Evolutionary conservation across 2,797 vertebrate genomes (phyloP), one percentile per base, ranked within the genome.

Genomic region (Discoglossus pictus): DNA sequence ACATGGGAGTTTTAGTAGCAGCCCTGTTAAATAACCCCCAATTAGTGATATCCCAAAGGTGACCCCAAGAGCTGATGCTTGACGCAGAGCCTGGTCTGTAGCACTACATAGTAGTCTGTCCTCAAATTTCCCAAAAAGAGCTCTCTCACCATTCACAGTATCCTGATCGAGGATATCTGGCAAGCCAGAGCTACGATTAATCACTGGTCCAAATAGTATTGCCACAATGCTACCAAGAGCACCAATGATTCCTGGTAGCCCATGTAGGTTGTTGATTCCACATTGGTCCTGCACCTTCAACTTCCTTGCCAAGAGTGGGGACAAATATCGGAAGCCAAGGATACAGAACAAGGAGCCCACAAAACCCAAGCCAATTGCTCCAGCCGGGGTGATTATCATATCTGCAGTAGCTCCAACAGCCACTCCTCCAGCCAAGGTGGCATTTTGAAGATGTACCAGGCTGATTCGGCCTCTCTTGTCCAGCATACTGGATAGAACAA

Each of bases 261-360:
- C 92, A 0, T 94, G 93, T 23, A 94, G 78, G 74, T 94, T 95
- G 73, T 94, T 91, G 74, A 93, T 94, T 48, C 92, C 91, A 0
- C 93, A 92, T 54, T 92, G 92, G 79, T 94, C 93, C 56, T 86
- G 90, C 20, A 94, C 79, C 0, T 40, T 21, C 6, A 89, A 55
- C 25, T 43, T 85, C 7, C 8, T 78, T 0, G 74, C 79, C 70
- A 94, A 67, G 48, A 93, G 77, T 0, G 92, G 92, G 18, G 81
- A 90, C 66, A 93, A 73, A 73, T 91, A 92, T 65, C 78, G 88
- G 78, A 93, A 93, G 23, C 93, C 92, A 0, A 95, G 75, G 81
- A 92, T 79, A n/a, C 92, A 94, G 0, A 61, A 76, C 1, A 42
- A 4, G 2, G 91, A 83, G 0, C 91, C 93, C 68, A 90, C 38